Conservation (phyloP, 2,888 invertebrate genomes). For the Bombylius discolor region DNA sequence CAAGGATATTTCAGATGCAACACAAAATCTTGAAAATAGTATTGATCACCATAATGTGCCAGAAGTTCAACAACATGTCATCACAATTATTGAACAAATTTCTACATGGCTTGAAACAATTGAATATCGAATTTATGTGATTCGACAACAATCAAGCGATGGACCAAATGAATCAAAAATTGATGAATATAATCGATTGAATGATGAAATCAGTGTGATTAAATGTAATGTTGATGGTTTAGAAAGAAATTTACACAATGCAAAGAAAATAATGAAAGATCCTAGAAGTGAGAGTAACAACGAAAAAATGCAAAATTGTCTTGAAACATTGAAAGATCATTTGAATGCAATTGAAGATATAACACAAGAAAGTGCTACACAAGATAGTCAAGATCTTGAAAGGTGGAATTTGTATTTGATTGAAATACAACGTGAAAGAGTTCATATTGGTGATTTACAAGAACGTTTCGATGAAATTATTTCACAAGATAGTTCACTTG, state of each 20-base stretch:
- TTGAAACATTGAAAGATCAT: slow-evolving; percentile 50
- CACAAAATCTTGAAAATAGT: slow-evolving; percentile 36
- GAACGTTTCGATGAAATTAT: slow-evolving; percentile 24
- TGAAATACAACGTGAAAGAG: slow-evolving; percentile 41
- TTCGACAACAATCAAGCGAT: slow-evolving; percentile 43
- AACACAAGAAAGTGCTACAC: slow-evolving; percentile 44
- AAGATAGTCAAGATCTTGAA: slow-evolving; percentile 46
- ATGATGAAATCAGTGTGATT: slow-evolving; percentile 52
- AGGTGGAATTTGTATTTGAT: slow-evolving; percentile 60
- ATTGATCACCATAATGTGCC: slow-evolving; percentile 44
- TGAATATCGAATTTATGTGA: slow-evolving; percentile 60
- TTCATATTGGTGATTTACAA: slow-evolving; percentile 23
- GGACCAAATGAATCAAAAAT: slow-evolving; percentile 48
- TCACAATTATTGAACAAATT: slow-evolving; percentile 65
- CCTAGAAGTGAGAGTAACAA: slow-evolving; percentile 37
- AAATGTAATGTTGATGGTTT: slow-evolving; percentile 53
- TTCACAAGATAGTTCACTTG: slow-evolving; percentile 47
- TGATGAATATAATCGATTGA: slow-evolving; percentile 46
- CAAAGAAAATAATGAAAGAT: slow-evolving; percentile 26
- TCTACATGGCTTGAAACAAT: slow-evolving; percentile 77
- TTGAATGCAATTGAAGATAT: slow-evolving; percentile 56
- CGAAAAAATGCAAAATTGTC: slow-evolving; percentile 41
- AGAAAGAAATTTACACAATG: slow-evolving; percentile 42
- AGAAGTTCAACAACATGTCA: slow-evolving; percentile 53
- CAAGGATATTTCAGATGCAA: slow-evolving; percentile 43